Conservation (phyloP, 2,888 invertebrate genomes). For the Brachyopa scutellaris region DNA sequence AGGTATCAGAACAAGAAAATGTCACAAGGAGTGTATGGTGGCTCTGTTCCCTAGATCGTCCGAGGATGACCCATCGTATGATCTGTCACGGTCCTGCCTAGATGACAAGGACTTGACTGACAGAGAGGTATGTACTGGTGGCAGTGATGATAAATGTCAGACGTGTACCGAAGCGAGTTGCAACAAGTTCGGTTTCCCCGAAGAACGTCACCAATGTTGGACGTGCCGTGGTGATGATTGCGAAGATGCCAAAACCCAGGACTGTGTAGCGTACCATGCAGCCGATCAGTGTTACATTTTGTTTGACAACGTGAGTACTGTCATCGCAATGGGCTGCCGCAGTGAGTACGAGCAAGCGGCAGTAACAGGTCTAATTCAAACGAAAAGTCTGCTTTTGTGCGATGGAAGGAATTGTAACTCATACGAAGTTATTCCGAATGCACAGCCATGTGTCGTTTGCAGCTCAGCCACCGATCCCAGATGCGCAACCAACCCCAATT, state of each 20-base stretch:
- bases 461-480: slow-evolving; percentile 75
- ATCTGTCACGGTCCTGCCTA: slow-evolving; percentile 77
- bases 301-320: slow-evolving; percentile 69
- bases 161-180: slow-evolving; percentile 75
- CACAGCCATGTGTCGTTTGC: slow-evolving; percentile 76
- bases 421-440: slow-evolving; percentile 44
- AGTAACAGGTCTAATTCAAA: slow-evolving; percentile 74
- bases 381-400: slow-evolving; percentile 76
- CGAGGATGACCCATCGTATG: slow-evolving; percentile 75
- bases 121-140: slow-evolving; percentile 74
- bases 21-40: slow-evolving; percentile 77
- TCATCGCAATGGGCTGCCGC: slow-evolving; percentile 78
- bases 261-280: slow-evolving; percentile 75
- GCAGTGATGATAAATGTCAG: slow-evolving; percentile 73
- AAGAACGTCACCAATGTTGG: slow-evolving; percentile 75
- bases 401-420: slow-evolving; percentile 77
- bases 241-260: slow-evolving; percentile 35
- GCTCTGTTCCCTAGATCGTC: slow-evolving; percentile 77
- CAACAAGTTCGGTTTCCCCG: slow-evolving; percentile 74
- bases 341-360: slow-evolving; percentile 76
- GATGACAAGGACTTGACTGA: slow-evolving; percentile 77
- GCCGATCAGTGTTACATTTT: slow-evolving; percentile 77
- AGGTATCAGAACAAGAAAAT: slow-evolving; percentile 74
- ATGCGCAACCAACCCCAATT: slow-evolving; percentile 79
- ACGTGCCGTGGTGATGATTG: slow-evolving; percentile 75